Evolutionary conservation across 1,140 invertebrate species (phyloP), one percentile per base, ranked within the genome.

Genomic region (Pseudomyrmex pallidus): DNA sequence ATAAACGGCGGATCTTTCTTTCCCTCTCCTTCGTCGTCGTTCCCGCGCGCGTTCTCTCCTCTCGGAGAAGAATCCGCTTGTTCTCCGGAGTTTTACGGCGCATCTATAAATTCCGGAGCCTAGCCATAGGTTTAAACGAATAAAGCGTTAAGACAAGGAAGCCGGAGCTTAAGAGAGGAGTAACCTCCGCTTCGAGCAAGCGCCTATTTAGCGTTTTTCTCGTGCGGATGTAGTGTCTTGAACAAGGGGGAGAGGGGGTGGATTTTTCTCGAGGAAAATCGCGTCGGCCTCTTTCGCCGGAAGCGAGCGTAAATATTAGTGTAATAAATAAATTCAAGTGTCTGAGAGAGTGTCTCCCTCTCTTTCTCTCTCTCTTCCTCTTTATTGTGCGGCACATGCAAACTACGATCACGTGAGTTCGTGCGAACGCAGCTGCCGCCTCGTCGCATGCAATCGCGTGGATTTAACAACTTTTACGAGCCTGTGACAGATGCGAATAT

Each of bases 81-180:
- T 78, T 70, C 52, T 20, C 70, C 46, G 12, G 68, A 72, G 78
- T 82, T 82, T 35, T 82, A 72, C 77, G 56, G 68, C 50, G 68
- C 68, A 10, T 50, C 74, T 68, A 67, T 83, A 73, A 67, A 72
- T 77, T 80, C 17, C 50, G 74, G 70, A 8, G 64, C 50, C 35
- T 2, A 25, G 22, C 5, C 35, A 7, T 35, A 66, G 77, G 64
- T 73, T 86, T 73, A 56, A 74, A 66, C 83, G 84, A 84, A 84
- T 74, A 73, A 48, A 62, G 4, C 54, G 50, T 13, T 10, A 52
- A 59, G 67, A 25, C 20, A 35, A 70, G 35, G 13, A 13, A 57
- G 17, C 63, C 35, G 12, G 46, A 48, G 17, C 9, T 62, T 67
- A 77, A 17, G n/a, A 20, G 44, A 46, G 35, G 52, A 15, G 5